A percentile compares a stretch with the other conserved stretches of the same genome.
phyloP scores from a whole-genome alignment of 1,140 invertebrate genomes.

The Liolophura sinensis region DNA sequence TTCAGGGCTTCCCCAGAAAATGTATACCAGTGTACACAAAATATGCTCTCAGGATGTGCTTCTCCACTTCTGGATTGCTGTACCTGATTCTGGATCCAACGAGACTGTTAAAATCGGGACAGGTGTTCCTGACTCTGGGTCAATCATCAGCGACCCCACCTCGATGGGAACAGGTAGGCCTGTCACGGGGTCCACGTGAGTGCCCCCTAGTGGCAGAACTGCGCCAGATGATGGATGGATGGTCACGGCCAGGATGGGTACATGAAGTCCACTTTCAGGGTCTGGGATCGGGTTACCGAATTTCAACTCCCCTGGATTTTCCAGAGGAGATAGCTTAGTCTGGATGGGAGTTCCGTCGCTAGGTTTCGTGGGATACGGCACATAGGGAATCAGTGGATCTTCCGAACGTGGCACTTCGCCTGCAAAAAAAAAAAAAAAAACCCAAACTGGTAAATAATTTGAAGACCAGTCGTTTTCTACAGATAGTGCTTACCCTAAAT shows the following conservation, averaged over 20 bases:
- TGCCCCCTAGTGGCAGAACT: constrained; percentile 49
- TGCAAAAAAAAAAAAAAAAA: constrained; percentile 13
- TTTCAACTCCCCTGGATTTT: constrained; percentile 40
- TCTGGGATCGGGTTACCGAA: constrained; percentile 47
- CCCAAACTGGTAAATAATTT: background rate
- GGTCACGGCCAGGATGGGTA: constrained; percentile 51
- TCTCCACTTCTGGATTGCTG: too few species aligned
- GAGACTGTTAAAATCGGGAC: constrained; percentile 49
- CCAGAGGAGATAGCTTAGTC: constrained; percentile 42
- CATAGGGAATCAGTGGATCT: constrained; percentile 47
- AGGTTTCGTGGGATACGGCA: constrained; percentile 44
- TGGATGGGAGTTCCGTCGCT: constrained; percentile 30
- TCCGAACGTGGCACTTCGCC: constrained; percentile 43
- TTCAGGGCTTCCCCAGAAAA: too few species aligned
- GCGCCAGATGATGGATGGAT: constrained; percentile 48
- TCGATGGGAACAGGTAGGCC: constrained; percentile 49
- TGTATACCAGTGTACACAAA: too few species aligned
- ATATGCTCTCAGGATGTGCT: too few species aligned
- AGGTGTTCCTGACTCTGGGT: constrained; percentile 40
- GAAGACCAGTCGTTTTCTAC: background rate
- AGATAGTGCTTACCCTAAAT: too few species aligned
- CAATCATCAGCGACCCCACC: constrained; percentile 51
- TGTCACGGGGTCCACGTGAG: constrained; percentile 50
- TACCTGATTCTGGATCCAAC: constrained; percentile 41
- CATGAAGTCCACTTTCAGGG: constrained; percentile 47